phyloP scores from a whole-genome alignment of 2,888 invertebrate genomes.

The Thecophora atra region DNA sequence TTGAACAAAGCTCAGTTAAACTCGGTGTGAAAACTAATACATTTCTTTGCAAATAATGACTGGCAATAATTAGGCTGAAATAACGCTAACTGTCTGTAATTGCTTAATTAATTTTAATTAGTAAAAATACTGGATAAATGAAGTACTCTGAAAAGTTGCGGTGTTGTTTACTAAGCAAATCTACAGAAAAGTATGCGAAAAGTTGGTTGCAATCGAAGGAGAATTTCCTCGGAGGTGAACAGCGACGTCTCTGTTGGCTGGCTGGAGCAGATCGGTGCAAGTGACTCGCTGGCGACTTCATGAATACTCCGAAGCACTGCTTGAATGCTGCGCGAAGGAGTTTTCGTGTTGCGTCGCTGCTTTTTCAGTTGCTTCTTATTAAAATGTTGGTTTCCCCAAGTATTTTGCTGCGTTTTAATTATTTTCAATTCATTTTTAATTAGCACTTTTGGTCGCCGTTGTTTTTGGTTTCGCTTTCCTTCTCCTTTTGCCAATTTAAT shows the following conservation, averaged over 20 bases:
- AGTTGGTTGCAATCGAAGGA: no score
- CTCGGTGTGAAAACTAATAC: slow-evolving; percentile 18
- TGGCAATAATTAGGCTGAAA: not conserved
- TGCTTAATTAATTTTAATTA: slow-evolving; percentile 16
- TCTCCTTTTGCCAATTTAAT: slow-evolving; percentile 8
- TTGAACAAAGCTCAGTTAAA: not conserved
- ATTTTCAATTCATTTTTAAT: not conserved
- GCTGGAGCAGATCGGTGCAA: slow-evolving; percentile 34
- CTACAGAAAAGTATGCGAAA: no score
- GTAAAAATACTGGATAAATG: no score
- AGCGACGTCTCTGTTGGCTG: no score
- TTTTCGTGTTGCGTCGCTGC: not conserved
- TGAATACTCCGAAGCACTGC: not conserved
- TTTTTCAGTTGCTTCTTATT: not conserved
- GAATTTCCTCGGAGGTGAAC: not conserved
- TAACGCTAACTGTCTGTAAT: slow-evolving; percentile 33
- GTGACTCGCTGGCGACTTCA: slow-evolving; percentile 23
- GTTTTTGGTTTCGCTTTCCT: not conserved
- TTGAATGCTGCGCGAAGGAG: not conserved
- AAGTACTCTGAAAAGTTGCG: no score
- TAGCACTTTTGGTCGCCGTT: not conserved
- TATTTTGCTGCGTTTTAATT: not conserved
- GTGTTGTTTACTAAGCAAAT: no score
- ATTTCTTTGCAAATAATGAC: slow-evolving; percentile 12
- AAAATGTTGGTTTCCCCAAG: not conserved